A percentile compares a stretch with the other conserved stretches of the same genome.
These are phyloP conservation scores for Grantiella picta DNA, from an alignment of 2,113 vertebrate species.

Conservation along the genomic window DNA sequence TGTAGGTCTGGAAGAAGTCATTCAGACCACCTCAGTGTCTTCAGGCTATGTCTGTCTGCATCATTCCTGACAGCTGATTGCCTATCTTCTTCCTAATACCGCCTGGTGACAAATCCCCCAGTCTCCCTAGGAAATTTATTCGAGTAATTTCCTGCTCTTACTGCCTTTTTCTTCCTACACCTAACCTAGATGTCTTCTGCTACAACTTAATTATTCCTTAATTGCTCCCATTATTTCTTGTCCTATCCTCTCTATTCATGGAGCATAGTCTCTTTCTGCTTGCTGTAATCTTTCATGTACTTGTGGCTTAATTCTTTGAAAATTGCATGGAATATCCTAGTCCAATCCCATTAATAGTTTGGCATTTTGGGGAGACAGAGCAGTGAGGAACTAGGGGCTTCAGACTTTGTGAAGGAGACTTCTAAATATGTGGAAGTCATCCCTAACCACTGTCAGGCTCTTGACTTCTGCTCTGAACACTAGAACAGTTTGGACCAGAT, in stretches of 20 bases:
- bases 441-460: not conserved
- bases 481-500: not conserved
- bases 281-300: not conserved
- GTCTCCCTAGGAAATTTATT: not conserved
- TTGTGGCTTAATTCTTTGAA: not conserved
- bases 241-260: not conserved
- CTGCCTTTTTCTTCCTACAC: not conserved
- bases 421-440: not conserved
- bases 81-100: not conserved
- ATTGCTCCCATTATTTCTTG: slow-evolving; percentile 7
- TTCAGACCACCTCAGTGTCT: not conserved
- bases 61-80: not conserved
- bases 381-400: not conserved
- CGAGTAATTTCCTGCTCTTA: not conserved
- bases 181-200: not conserved
- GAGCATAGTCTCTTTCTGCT: not conserved
- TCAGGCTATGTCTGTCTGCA: not conserved
- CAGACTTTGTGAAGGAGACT: not conserved
- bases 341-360: not conserved
- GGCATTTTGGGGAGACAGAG: not conserved
- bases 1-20: not conserved
- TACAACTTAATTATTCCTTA: slow-evolving; percentile 29
- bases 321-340: not conserved
- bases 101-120: not conserved
- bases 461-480: not conserved